Percentiles rank a stretch among this genome's conserved stretches.
Conservation (phyloP, 1,140 invertebrate species). For the Lasioglossum albipes region DNA sequence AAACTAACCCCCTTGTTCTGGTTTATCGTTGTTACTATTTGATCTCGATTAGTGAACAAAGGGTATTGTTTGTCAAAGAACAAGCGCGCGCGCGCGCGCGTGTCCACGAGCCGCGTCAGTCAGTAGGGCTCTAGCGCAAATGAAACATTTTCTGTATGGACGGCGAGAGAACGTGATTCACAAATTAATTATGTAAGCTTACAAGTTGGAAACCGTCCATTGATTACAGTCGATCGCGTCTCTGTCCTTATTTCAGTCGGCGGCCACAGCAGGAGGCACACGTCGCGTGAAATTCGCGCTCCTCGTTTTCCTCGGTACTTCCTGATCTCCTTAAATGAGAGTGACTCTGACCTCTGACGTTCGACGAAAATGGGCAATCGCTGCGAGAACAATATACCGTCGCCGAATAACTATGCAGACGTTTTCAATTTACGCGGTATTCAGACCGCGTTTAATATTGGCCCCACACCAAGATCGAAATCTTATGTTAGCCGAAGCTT, state of each 20-base stretch:
- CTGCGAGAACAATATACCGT: constrained; percentile 37
- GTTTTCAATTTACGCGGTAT: constrained; percentile 31
- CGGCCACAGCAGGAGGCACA: constrained; percentile 21
- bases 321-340: constrained; percentile 37
- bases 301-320: constrained; percentile 14
- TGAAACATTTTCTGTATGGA: background rate
- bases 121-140: background rate
- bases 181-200: constrained; percentile 43
- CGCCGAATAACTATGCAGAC: constrained; percentile 7
- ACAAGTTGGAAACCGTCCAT: constrained; percentile 49
- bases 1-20: constrained; percentile 33
- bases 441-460: constrained; percentile 26
- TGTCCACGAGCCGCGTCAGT: background rate
- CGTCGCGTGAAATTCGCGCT: constrained; percentile 30
- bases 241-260: constrained; percentile 35
- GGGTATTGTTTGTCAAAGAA: background rate
- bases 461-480: constrained; percentile 14
- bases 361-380: constrained; percentile 16
- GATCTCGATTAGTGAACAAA: constrained; percentile 21
- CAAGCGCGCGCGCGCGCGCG: too few relatives aligned
- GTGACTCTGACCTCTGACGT: constrained; percentile 23
- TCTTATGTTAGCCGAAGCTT: background rate
- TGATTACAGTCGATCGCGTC: constrained; percentile 9
- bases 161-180: constrained; percentile 10
- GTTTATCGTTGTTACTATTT: background rate